A percentile compares a stretch with the other conserved stretches of the same genome.
Conservation (phyloP, 1,140 invertebrate species). For the Neuroterus valhalla region DNA sequence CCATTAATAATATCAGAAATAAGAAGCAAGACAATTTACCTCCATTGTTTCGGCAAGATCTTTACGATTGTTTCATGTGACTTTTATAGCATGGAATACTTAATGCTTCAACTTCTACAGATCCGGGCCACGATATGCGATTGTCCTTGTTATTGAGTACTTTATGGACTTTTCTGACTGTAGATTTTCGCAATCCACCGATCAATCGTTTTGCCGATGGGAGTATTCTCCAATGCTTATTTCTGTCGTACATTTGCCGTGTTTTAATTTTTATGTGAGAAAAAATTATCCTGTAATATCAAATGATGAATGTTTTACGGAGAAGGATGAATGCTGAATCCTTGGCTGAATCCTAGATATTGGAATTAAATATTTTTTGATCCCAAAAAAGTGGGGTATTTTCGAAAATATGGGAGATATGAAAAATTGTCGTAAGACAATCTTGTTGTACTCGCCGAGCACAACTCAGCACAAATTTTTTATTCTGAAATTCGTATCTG, state of each 20-base stretch:
- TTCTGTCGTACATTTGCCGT: slow-evolving; percentile 4
- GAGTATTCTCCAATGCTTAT: slow-evolving; percentile 17
- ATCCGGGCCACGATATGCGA: slow-evolving; percentile 13
- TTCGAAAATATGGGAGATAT: no score
- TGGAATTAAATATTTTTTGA: no score
- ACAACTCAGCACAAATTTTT: no score
- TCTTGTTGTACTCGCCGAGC: no score
- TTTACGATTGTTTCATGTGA: slow-evolving; percentile 24
- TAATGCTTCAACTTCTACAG: slow-evolving; percentile 26
- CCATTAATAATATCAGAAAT: no score
- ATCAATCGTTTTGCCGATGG: not conserved
- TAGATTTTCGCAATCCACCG: slow-evolving; percentile 13
- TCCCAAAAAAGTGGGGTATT: no score
- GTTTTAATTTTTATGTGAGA: not conserved
- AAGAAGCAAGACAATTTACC: not conserved
- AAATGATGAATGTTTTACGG: not conserved
- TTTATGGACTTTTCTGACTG: slow-evolving; percentile 22
- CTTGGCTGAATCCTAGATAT: no score
- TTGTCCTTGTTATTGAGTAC: slow-evolving; percentile 22
- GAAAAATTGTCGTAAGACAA: no score
- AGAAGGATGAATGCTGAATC: no score
- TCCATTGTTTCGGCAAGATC: slow-evolving; percentile 23
- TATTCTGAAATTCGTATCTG: no score
- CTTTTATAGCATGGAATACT: slow-evolving; percentile 10
- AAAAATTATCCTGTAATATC: not conserved